Evolutionary conservation across 2,113 vertebrate genomes (phyloP).

Genomic region (Ochotona princeps): DNA sequence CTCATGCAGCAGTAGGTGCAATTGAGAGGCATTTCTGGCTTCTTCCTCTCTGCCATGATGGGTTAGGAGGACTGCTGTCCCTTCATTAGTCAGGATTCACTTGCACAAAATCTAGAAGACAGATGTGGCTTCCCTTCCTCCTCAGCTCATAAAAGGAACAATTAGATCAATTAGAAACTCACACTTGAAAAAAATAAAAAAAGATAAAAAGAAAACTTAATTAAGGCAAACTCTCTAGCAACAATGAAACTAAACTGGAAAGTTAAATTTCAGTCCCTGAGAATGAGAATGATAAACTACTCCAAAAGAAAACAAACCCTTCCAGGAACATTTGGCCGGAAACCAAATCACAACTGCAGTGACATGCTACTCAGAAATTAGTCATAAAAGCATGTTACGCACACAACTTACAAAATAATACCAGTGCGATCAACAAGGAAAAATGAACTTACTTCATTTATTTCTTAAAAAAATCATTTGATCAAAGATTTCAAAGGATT

Average conservation of each 20-base stretch:
- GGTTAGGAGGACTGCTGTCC: neutral
- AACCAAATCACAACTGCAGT: slow-evolving; percentile 16
- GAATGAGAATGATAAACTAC: slow-evolving; percentile 21
- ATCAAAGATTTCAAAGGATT: neutral
- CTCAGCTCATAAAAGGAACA: neutral
- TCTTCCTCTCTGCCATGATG: neutral
- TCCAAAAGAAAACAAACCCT: neutral
- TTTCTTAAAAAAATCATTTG: neutral
- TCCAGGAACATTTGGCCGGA: slow-evolving; percentile 6
- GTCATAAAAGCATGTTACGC: neutral
- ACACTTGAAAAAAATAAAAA: neutral
- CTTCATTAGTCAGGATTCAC: neutral
- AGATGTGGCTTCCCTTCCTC: neutral
- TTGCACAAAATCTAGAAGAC: slow-evolving; percentile 6
- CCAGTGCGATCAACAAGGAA: slow-evolving; percentile 26
- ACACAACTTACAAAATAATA: neutral
- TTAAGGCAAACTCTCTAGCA: neutral
- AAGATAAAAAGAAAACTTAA: neutral
- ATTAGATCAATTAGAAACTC: neutral
- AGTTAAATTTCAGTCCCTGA: neutral
- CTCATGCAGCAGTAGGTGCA: neutral
- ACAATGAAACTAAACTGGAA: slow-evolving; percentile 31
- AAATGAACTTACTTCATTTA: slow-evolving; percentile 4
- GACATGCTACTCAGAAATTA: neutral
- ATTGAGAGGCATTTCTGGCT: neutral